Base-by-base conservation (phyloP, 2,888 invertebrate genomes). In the Andricus quercusramuli region DNA sequence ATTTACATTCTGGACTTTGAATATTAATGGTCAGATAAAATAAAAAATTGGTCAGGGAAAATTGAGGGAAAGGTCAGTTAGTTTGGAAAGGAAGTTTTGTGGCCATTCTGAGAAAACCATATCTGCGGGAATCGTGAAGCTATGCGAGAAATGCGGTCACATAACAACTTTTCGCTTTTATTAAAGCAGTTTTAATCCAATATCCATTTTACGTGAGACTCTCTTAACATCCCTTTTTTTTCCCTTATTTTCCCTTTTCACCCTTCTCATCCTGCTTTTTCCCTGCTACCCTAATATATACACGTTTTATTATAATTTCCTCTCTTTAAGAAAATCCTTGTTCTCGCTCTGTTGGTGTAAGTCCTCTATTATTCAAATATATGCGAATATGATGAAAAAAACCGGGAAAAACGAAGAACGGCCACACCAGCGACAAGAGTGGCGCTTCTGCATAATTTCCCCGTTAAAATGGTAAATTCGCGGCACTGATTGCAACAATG, bases 331-430 rank as follows among this genome's bases (percentile, higher is more conserved):
- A n/a, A 32, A 13, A 37, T 20, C 47, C 25, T 15, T 22, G 15
- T 22, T 47, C 44, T 68, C 15, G 17, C 41, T 47, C 17, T 68
- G 17, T 47, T 70, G 20, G 25, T 29, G 20, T 70, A 51, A 25
- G 25, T 29, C 47, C 29, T 29, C 9, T 59, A 76, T 83, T 81
- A 83, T 85, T 82, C 78, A 83, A 83, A 83, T 80, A 37, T 82
- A 82, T 66, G 74, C 79, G 77, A 74, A 56, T 74, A 59, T 37
- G 41, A 47, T 79, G 65, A 29, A 78, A 83, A 79, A 84, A 81
- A 74, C 13, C 11, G n/a, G 11, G 47, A 15, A 37, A 74, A 74
- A 74, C 74, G 32, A 56, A 56, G 56, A 37, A 6, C 32, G 25
- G 56, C n/a, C 51, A 74, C 56, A 74, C 74, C 51, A 74, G 51